Conservation (phyloP, 2,888 invertebrate species). For the Dicranocentrus wangi region DNA sequence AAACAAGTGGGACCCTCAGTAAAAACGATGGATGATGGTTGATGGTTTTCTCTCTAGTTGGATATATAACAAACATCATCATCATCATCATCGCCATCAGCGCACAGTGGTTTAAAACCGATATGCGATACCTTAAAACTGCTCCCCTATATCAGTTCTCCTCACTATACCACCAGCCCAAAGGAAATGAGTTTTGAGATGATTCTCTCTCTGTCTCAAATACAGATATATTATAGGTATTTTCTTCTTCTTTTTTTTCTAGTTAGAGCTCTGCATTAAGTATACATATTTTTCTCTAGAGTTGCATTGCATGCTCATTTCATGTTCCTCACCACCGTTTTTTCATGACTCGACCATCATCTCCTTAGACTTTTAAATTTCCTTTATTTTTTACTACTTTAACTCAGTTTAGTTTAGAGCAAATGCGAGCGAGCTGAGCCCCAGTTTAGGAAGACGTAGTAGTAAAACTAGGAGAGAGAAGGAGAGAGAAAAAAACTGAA, state of each 20-base stretch:
- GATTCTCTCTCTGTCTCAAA: background rate
- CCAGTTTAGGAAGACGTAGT: no score
- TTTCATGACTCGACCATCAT: slow-evolving; percentile 55
- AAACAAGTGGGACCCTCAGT: slow-evolving; percentile 53
- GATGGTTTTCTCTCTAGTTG: slow-evolving; percentile 35
- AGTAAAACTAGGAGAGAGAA: no score
- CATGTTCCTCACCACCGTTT: slow-evolving; percentile 40
- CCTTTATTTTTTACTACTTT: slow-evolving; percentile 51
- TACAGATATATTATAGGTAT: background rate
- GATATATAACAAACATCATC: no score
- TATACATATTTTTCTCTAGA: slow-evolving; percentile 51
- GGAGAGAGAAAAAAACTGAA: slow-evolving; percentile 30
- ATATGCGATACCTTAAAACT: no score
- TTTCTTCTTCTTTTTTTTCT: no score
- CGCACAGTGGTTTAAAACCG: slow-evolving; percentile 25
- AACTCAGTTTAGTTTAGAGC: no score
- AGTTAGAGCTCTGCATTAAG: slow-evolving; percentile 22
- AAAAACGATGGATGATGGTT: slow-evolving; percentile 36
- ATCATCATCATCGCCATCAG: no score
- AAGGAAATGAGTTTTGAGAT: slow-evolving; percentile 53
- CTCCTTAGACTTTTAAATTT: slow-evolving; percentile 54
- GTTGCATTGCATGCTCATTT: slow-evolving; percentile 49
- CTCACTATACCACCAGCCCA: slow-evolving; percentile 52
- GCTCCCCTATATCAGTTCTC: no score
- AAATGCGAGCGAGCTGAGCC: no score